Evolutionary conservation across 2,888 invertebrate genomes (phyloP).

Genomic region (Endotricha flammealis): DNA sequence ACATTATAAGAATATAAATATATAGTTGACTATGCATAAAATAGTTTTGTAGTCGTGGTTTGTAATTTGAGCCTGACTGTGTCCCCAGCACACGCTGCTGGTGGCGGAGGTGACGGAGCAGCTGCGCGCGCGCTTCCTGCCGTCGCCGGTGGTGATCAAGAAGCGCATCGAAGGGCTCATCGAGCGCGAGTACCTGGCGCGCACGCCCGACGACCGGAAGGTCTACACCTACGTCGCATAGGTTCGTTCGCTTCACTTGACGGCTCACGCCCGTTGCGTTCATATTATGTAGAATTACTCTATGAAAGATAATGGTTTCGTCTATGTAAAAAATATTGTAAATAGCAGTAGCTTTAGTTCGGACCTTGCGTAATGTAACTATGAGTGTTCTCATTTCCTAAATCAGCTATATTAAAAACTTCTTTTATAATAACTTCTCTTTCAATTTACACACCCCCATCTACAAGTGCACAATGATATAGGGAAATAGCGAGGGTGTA

Average conservation of each 20-base stretch:
- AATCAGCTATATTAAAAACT: constrained; percentile 66
- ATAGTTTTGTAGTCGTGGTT: no score
- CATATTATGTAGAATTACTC: constrained; percentile 11
- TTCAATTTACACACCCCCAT: constrained; percentile 17
- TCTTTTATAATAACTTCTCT: constrained; percentile 57
- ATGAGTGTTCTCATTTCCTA: constrained; percentile 60
- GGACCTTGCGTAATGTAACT: constrained; percentile 56
- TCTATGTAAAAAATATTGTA: constrained; percentile 57
- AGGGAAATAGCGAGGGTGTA: neutral
- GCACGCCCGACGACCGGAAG: constrained; percentile 98
- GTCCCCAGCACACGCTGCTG: constrained; percentile 95
- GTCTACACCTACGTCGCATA: constrained; percentile 97
- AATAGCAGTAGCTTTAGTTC: constrained; percentile 61
- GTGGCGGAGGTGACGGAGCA: constrained; percentile 99
- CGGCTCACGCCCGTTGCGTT: constrained; percentile 1
- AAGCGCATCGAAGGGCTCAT: constrained; percentile 99
- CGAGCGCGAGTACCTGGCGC: constrained; percentile 98
- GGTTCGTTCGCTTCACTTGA: constrained; percentile 38
- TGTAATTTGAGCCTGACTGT: no score
- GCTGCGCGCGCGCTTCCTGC: constrained; percentile 96
- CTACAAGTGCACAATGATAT: neutral
- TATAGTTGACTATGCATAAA: no score
- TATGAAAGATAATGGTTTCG: constrained; percentile 19
- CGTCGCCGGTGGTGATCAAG: constrained; percentile 98
- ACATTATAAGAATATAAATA: no score